Evolutionary conservation across 2,113 vertebrate species (phyloP), one percentile per base, ranked within the genome.

Genomic region (Eidolon helvum): DNA sequence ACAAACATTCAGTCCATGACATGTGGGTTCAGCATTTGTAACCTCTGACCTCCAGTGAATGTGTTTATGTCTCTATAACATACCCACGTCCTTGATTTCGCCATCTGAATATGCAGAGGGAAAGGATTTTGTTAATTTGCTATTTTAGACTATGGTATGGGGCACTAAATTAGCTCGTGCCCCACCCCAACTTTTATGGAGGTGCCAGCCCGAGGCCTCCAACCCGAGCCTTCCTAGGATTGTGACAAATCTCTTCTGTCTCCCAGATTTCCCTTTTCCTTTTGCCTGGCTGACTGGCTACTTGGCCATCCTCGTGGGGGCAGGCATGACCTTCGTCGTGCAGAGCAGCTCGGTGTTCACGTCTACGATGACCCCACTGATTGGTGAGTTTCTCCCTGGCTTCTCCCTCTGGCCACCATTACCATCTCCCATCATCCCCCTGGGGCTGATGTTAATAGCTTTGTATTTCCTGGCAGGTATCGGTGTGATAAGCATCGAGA

Each of bases 301-400:
- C 97, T 97, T 99, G 84, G 99, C 99, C 22, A 99, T 99, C 80
- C 0, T 99, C 0, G 99, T 99, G 19, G 99, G 99, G 48, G 99
- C 99, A 0, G 99, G 99, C 45, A 99, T 99, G 99, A 99, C 99
- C 63, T 99, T 99, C 7, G 98, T 99, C 0, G 99, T 99, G 3
- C 99, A 99, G 98, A 99, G 99, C 96, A 99, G 99, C 97, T 99
- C 99, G 0, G 99, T 99, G 91, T 99, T 99, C 98, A 99, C 99
- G 1, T 99, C 99, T 0, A 99, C 99, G 55, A 99, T 99, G 88
- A 99, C 99, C 8, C 99, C 99, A 0, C 99, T 99, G 38, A 99
- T 99, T 11, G 99, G 99, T 99, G 97, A 99, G 99, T 97, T 80
- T 74, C 72, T 40, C 24, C 30, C n/a, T 2, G 11, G 21, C 11